phyloP scores from a whole-genome alignment of 2,888 invertebrate species.

The Lepidocyrtoides sp. region DNA sequence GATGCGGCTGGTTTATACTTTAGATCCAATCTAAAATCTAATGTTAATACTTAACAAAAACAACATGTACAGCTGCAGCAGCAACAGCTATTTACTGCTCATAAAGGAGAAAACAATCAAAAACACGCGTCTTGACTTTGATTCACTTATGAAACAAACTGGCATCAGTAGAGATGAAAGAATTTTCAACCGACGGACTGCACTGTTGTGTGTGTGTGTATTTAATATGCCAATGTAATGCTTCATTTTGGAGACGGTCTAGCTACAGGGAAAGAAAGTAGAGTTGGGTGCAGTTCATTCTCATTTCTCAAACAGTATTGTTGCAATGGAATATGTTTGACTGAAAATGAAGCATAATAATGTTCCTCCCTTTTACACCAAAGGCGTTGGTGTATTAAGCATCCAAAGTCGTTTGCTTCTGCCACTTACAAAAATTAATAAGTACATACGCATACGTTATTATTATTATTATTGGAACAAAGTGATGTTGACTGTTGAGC shows the following conservation, averaged over 20 bases:
- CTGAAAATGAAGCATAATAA: no score
- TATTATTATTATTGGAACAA: conserved; percentile 1
- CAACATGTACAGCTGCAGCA: background rate
- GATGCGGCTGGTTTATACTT: background rate
- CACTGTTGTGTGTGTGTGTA: no score
- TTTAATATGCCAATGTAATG: no score
- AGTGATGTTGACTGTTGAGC: conserved; percentile 26
- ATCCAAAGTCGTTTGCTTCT: conserved; percentile 6
- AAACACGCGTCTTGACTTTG: conserved; percentile 72
- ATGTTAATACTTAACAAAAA: background rate
- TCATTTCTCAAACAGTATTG: no score
- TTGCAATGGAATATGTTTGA: no score
- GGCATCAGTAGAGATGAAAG: background rate
- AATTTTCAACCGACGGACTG: no score
- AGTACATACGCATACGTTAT: background rate
- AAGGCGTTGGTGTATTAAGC: conserved; percentile 54
- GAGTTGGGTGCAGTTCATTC: background rate
- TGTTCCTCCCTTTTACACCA: no score
- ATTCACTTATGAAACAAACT: conserved; percentile 44
- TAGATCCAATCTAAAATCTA: conserved; percentile 5
- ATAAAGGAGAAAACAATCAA: conserved; percentile 67
- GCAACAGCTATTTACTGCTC: background rate
- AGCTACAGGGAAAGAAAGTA: no score
- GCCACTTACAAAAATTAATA: background rate
- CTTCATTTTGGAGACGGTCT: background rate